phyloP scores from a whole-genome alignment of 2,888 invertebrate genomes.

The Lepetodrilus schrolli region DNA sequence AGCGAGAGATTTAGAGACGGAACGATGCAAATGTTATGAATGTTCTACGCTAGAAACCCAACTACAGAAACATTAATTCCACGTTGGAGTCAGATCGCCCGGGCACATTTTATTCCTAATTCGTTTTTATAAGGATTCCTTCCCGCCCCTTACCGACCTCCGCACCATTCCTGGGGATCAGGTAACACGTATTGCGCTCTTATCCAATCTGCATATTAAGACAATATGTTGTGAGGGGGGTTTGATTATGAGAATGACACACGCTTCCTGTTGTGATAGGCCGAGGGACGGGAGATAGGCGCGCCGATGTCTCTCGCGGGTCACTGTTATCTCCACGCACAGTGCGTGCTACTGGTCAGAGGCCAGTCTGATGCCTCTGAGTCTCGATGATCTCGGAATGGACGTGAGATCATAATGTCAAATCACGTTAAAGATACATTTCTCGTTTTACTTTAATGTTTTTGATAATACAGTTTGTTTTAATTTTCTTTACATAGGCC shows the following conservation, averaged over 20 bases:
- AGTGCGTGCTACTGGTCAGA: conserved; percentile 1
- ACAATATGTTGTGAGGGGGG: conserved; percentile 21
- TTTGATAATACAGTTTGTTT: too few species aligned
- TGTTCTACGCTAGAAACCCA: too few species aligned
- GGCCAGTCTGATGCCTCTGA: too few species aligned
- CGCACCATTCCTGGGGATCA: conserved; percentile 10
- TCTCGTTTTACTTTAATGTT: too few species aligned
- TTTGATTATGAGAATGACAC: conserved; percentile 9
- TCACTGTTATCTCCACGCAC: conserved; percentile 11
- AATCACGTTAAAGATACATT: too few species aligned
- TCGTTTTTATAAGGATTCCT: conserved; percentile 13
- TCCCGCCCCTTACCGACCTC: conserved; percentile 10
- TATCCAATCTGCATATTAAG: conserved; percentile 24
- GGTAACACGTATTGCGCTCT: conserved; percentile 9
- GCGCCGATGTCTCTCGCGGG: not conserved
- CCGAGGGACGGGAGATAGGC: not conserved
- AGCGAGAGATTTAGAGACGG: too few species aligned
- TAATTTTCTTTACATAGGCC: too few species aligned
- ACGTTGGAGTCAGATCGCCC: too few species aligned
- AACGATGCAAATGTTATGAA: too few species aligned
- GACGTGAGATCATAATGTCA: too few species aligned
- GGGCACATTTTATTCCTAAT: not conserved
- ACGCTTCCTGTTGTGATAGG: conserved; percentile 9
- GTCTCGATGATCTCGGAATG: too few species aligned
- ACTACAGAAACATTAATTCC: too few species aligned